Conservation (phyloP, 2,888 invertebrate species). For the Cyaniris semiargus region DNA sequence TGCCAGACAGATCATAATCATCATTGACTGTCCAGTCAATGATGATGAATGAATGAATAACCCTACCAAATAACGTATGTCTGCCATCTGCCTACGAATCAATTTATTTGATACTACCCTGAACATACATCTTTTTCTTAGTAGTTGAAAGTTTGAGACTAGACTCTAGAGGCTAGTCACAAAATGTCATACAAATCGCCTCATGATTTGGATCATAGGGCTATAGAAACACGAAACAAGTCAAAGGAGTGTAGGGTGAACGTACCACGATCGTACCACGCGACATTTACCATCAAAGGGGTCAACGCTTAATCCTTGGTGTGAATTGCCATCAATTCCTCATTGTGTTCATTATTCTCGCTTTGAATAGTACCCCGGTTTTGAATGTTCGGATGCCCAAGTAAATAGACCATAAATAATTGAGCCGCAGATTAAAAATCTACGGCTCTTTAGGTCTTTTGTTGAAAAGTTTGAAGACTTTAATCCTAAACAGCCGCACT, state of each 20-base stretch:
- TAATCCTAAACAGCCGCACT: not conserved
- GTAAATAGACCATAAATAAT: constrained; percentile 22
- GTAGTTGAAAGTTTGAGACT: too few relatives aligned
- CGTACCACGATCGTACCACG: not conserved
- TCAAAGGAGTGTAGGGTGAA: not conserved
- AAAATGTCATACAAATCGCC: not conserved
- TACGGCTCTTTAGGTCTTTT: not conserved
- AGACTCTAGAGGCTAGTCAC: not conserved
- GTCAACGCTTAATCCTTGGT: constrained; percentile 16
- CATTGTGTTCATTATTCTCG: constrained; percentile 16
- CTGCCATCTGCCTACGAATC: too few relatives aligned
- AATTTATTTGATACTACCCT: too few relatives aligned
- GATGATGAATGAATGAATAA: too few relatives aligned
- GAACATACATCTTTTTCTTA: too few relatives aligned
- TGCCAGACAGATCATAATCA: too few relatives aligned
- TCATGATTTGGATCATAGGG: not conserved
- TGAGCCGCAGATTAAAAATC: constrained; percentile 5
- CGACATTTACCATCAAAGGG: constrained; percentile 2
- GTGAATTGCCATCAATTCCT: constrained; percentile 21
- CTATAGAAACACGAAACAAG: not conserved
- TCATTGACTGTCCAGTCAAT: too few relatives aligned
- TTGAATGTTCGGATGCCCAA: not conserved
- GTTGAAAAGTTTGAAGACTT: not conserved
- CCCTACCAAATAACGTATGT: too few relatives aligned
- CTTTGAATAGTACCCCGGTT: not conserved